phyloP scores from a whole-genome alignment of 2,113 vertebrate species.

The Mustelus asterias region DNA sequence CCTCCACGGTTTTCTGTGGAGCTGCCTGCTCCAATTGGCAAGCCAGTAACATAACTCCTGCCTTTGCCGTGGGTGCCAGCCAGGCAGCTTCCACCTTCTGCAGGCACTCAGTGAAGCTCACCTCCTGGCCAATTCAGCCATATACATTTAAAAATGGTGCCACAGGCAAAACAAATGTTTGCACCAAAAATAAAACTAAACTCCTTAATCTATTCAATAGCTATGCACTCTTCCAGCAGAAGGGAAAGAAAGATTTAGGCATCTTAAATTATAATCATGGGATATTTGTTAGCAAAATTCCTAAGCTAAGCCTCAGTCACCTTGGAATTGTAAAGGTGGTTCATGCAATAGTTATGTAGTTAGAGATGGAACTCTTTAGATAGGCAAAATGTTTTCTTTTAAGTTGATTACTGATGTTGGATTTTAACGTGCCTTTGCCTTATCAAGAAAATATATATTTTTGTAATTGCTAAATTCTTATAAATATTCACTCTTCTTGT shows the following conservation, averaged over 20 bases:
- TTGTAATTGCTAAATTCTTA: neutral
- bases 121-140: too few relatives aligned
- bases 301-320: neutral
- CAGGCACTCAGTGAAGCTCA: too few relatives aligned
- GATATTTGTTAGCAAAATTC: neutral
- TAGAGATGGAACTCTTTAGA: neutral
- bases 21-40: too few relatives aligned
- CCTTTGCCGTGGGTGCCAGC: too few relatives aligned
- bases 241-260: neutral
- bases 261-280: too few relatives aligned
- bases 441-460: neutral
- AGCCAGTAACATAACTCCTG: too few relatives aligned
- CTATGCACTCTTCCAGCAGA: neutral
- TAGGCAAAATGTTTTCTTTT: neutral
- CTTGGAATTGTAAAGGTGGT: neutral
- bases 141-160: too few relatives aligned
- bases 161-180: neutral
- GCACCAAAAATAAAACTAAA: too few relatives aligned
- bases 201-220: neutral
- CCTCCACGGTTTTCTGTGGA: too few relatives aligned
- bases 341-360: neutral
- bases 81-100: too few relatives aligned
- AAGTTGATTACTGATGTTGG: neutral
- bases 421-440: neutral
- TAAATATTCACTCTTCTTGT: neutral